Percentiles rank a stretch among this genome's conserved stretches.
Conservation (phyloP, 2,888 invertebrate species). For the Andrena bicolor region DNA sequence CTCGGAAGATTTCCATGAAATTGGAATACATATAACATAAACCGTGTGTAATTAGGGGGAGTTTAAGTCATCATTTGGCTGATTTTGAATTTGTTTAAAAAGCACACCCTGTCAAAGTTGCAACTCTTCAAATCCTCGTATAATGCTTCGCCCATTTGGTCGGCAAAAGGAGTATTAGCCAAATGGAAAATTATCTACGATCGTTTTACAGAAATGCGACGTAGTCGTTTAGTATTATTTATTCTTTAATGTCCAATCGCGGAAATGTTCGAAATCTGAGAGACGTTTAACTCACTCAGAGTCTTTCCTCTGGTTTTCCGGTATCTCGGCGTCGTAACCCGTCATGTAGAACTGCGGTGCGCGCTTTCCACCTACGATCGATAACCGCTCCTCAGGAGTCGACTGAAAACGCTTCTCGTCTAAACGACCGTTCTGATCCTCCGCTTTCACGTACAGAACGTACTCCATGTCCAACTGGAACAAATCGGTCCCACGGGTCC, state of each 20-base stretch:
- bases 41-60: no score
- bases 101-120: no score
- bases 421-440: constrained; percentile 97
- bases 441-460: constrained; percentile 97
- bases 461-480: constrained; percentile 98
- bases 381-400: constrained; percentile 95
- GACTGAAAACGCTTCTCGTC: constrained; percentile 96
- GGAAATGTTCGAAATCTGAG: background rate
- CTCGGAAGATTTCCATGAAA: no score
- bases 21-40: no score
- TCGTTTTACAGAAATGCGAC: background rate
- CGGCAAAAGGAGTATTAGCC: background rate
- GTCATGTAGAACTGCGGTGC: constrained; percentile 99
- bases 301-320: constrained; percentile 98
- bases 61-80: no score
- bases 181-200: background rate
- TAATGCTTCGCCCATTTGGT: background rate
- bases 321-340: constrained; percentile 97
- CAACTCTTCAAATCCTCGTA: background rate
- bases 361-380: constrained; percentile 98
- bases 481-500: constrained; percentile 95
- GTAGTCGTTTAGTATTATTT: background rate
- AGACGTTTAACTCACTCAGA: constrained; percentile 92
- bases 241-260: background rate
- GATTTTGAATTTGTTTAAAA: no score